Conservation (phyloP, 2,888 invertebrate genomes). For the Blastobasis adustella region DNA sequence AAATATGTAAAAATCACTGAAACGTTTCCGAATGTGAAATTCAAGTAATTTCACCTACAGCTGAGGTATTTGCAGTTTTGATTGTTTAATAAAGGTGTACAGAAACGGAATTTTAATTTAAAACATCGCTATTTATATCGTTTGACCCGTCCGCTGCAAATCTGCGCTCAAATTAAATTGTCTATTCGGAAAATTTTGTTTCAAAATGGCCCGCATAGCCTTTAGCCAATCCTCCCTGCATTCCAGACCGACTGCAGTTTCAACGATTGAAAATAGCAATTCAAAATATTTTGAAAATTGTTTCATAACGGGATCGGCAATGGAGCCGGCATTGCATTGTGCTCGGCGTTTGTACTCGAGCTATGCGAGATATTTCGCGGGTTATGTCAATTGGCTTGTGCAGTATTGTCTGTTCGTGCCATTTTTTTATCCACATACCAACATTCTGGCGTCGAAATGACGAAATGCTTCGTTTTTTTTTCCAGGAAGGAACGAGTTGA, state of each 20-base stretch:
- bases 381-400: slow-evolving; percentile 41
- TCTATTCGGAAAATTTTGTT: slow-evolving; percentile 30
- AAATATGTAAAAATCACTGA: too few species aligned
- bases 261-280: slow-evolving; percentile 73
- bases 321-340: slow-evolving; percentile 47
- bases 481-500: slow-evolving; percentile 99
- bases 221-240: slow-evolving; percentile 47
- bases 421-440: not conserved
- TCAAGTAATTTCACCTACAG: too few species aligned
- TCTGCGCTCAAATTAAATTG: too few species aligned
- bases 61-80: too few species aligned
- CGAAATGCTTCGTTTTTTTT: slow-evolving; percentile 24
- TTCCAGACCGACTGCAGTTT: slow-evolving; percentile 62
- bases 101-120: too few species aligned
- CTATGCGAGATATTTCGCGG: slow-evolving; percentile 56
- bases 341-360: slow-evolving; percentile 42
- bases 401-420: slow-evolving; percentile 29
- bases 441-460: not conserved
- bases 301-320: slow-evolving; percentile 61
- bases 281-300: slow-evolving; percentile 75
- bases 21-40: too few species aligned
- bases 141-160: too few species aligned
- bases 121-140: too few species aligned
- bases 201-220: slow-evolving; percentile 35
- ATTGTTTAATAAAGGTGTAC: too few species aligned